Conservation (phyloP, 2,797 vertebrate species). For the Euthynnus affinis region DNA sequence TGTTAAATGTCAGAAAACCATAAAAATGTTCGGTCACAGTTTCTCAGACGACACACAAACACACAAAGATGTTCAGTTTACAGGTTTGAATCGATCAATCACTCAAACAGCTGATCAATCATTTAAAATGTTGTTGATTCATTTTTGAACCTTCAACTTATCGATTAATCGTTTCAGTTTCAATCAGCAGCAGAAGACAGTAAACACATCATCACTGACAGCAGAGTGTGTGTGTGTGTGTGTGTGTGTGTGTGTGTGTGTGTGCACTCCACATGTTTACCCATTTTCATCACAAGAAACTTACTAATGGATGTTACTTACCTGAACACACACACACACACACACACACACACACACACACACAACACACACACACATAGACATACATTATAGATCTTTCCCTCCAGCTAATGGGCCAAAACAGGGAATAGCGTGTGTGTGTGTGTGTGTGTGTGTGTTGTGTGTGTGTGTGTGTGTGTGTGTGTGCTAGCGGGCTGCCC, state of each 20-base stretch:
- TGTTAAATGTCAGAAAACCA: no score
- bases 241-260: constrained; percentile 34
- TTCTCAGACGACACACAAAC: no score
- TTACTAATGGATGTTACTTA: constrained; percentile 72
- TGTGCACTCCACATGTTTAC: constrained; percentile 32
- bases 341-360: constrained; percentile 41
- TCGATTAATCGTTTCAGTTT: no score
- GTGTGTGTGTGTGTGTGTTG: constrained; percentile 32
- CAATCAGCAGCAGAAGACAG: no score
- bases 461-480: constrained; percentile 43
- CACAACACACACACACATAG: constrained; percentile 37
- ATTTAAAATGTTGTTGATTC: no score
- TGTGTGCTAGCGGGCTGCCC: constrained; percentile 59
- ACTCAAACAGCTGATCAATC: no score
- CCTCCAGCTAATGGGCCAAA: constrained; percentile 69
- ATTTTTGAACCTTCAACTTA: no score
- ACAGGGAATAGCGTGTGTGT: constrained; percentile 41
- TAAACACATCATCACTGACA: no score
- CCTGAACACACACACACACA: constrained; percentile 45
- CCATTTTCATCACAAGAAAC: constrained; percentile 65
- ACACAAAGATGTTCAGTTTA: no score
- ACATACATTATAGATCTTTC: constrained; percentile 73
- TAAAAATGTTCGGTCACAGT: no score
- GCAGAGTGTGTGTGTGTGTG: constrained; percentile 27
- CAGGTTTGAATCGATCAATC: no score